A percentile compares a stretch with the other conserved stretches of the same genome.
These are phyloP conservation scores for Toxostoma redivivum DNA, from an alignment of 2,113 vertebrate species.

Conservation along the genomic window DNA sequence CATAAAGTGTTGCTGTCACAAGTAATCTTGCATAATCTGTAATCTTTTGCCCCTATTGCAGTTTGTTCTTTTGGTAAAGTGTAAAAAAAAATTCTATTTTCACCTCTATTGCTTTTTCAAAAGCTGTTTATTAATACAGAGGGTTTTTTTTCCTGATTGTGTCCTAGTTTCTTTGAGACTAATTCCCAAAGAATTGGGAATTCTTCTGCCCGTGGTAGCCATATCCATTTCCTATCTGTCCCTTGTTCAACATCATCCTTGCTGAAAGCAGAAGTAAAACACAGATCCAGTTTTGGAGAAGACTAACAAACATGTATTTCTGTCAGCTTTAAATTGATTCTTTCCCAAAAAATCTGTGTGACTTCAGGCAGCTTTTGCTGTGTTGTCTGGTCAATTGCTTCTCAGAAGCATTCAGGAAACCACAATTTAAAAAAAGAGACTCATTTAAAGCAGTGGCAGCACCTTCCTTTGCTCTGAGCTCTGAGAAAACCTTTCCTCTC, in stretches of 20 bases:
- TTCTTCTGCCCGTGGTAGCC: background rate
- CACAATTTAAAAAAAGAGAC: background rate
- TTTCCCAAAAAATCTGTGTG: background rate
- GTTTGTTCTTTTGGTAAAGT: background rate
- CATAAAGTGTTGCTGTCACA: background rate
- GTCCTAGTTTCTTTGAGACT: background rate
- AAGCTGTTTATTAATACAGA: background rate
- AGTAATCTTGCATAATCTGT: conserved; percentile 22
- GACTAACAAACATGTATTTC: background rate
- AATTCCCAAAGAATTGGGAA: background rate
- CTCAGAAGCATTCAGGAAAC: background rate
- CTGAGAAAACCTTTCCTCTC: background rate
- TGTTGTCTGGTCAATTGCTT: background rate
- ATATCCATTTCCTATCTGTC: background rate
- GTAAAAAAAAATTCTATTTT: background rate
- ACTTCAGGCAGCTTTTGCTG: background rate
- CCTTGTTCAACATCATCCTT: background rate
- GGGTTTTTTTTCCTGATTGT: background rate
- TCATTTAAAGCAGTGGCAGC: background rate
- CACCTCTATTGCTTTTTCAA: background rate
- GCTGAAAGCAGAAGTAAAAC: background rate
- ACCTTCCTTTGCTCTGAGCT: background rate
- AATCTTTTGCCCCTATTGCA: background rate
- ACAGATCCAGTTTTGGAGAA: background rate
- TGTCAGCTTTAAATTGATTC: background rate